Evolutionary conservation across 53 echinoderm and acorn worm genomes (phyloP).

Genomic region (Astropecten irregularis): DNA sequence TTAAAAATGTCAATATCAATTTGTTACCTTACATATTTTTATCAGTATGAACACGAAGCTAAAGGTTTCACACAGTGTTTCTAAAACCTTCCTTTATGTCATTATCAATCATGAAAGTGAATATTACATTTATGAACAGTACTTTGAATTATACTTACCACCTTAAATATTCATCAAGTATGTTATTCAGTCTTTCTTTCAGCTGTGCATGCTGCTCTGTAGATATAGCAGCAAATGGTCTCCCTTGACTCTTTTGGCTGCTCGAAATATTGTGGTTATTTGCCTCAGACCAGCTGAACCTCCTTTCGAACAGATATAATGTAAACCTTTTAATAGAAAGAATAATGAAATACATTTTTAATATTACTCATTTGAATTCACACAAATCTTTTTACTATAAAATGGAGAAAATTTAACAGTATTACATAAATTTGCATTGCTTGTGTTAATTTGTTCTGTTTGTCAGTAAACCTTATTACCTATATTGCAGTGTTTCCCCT

Average conservation of each 20-base stretch:
- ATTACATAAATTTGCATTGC: neutral
- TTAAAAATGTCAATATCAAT: neutral
- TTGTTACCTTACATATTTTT: neutral
- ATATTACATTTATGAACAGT: too few relatives aligned
- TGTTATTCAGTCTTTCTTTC: conserved; percentile 76
- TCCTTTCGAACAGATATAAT: conserved; percentile 79
- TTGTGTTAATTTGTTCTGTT: neutral
- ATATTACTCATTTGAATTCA: neutral
- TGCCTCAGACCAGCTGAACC: conserved; percentile 93
- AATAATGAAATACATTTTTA: neutral
- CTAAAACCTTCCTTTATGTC: too few relatives aligned
- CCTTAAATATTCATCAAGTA: conserved; percentile 86
- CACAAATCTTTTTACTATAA: neutral
- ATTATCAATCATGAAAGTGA: too few relatives aligned
- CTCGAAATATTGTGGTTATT: neutral
- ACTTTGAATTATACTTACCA: too few relatives aligned
- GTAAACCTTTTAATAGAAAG: conserved; percentile 54
- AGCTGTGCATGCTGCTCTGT: conserved; percentile 51
- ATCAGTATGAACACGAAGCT: neutral
- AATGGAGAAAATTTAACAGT: neutral
- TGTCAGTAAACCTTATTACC: neutral
- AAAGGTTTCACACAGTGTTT: too few relatives aligned
- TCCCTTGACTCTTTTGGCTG: neutral
- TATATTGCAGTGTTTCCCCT: neutral
- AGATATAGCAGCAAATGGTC: neutral